Conservation (phyloP, 2,113 vertebrate genomes). For the Tetraodon nigroviridis region DNA sequence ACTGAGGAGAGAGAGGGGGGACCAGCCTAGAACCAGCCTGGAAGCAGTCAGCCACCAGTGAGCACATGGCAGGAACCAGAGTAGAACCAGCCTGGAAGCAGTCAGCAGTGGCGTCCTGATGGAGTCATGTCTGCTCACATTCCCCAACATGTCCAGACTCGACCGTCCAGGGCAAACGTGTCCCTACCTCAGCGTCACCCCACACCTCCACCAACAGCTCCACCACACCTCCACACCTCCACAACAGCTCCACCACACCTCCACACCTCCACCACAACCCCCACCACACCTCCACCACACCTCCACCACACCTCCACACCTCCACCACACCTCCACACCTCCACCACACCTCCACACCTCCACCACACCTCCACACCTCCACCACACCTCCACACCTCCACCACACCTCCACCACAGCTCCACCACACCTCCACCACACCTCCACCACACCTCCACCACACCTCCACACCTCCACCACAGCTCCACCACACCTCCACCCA, state of each 20-base stretch:
- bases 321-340: too few species aligned
- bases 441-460: background rate
- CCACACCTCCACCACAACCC: background rate
- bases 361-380: background rate
- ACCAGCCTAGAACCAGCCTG: too few species aligned
- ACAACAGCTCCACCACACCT: too few species aligned
- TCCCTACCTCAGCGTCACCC: too few species aligned
- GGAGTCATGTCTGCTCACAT: constrained; percentile 39
- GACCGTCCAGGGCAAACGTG: background rate
- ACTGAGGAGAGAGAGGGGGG: too few species aligned
- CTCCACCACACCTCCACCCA: too few species aligned
- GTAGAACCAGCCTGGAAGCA: too few species aligned
- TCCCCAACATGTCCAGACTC: constrained; percentile 46
- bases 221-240: background rate
- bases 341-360: background rate
- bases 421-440: background rate
- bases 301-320: background rate
- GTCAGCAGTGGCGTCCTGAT: background rate
- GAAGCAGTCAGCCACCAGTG: too few species aligned
- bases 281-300: background rate
- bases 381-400: background rate
- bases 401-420: background rate
- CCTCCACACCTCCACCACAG: background rate
- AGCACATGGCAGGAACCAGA: too few species aligned
- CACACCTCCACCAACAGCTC: too few species aligned